phyloP scores from a whole-genome alignment of 2,888 invertebrate species.

The Cerastis leucographa region DNA sequence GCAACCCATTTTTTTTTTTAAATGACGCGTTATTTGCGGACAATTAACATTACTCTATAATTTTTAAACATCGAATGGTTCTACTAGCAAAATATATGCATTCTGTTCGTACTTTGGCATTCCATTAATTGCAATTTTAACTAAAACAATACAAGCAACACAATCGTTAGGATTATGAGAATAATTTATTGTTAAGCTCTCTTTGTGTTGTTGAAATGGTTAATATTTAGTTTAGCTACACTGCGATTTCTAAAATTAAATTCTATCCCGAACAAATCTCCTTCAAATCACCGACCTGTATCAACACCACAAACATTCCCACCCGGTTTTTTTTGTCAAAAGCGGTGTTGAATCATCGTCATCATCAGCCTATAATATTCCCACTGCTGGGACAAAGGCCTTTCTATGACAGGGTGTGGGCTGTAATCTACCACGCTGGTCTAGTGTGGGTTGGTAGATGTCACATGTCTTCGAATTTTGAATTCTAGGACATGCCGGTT shows the following conservation, averaged over 20 bases:
- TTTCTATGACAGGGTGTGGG: no score
- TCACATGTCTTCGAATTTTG: no score
- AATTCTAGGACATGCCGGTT: no score
- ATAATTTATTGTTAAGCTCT: conserved; percentile 5
- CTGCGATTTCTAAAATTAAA: neutral
- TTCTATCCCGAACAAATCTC: neutral
- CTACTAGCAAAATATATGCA: neutral
- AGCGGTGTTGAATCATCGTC: no score
- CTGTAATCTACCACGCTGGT: no score
- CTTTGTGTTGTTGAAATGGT: neutral
- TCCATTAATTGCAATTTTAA: conserved; percentile 22
- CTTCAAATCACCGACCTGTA: neutral
- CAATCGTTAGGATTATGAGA: conserved; percentile 21
- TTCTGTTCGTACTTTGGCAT: conserved; percentile 7
- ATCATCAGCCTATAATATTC: no score
- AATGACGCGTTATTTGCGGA: neutral
- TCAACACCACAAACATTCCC: conserved; percentile 21
- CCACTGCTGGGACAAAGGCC: no score
- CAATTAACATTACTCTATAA: neutral
- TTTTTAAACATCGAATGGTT: neutral
- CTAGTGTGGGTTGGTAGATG: no score
- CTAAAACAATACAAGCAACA: conserved; percentile 17
- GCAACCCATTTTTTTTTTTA: no score
- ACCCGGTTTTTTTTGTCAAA: conserved; percentile 17
- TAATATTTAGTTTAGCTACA: conserved; percentile 1